Base-by-base conservation (phyloP, 2,113 vertebrate genomes). In the Zapornia atra region DNA sequence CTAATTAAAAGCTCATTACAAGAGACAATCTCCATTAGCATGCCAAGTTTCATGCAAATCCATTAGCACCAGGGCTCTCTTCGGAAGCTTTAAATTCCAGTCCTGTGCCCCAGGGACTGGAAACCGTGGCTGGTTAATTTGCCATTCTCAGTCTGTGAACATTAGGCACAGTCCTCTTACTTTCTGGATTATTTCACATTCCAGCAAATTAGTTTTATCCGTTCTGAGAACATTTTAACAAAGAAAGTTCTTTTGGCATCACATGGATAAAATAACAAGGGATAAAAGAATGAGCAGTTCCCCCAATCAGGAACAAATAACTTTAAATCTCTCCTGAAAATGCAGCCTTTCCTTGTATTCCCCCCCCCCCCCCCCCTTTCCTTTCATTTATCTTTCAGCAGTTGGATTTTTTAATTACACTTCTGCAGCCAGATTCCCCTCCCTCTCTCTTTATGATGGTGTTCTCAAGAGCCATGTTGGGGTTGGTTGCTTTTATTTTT, bases 1-100 rank as follows among this genome's bases (percentile, higher is more conserved):
- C 97, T 98, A 98, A 98, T 98, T 98, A 98, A 98, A 98, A 98
- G 94, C 97, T 98, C 97, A 97, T 98, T 98, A 98, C 97, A 97
- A 86, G 94, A 98, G 97, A 96, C 96, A 94, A 97, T 98, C 94
- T 96, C 96, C 78, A 94, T 98, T 97, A 98, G 95, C 96, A 96
- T 97, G 97, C 95, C 91, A 97, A 97, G 94, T 96, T 96, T 97
- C 95, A 94, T 96, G 96, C 97, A 98, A 97, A 98, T 98, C 97
- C 97, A 96, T 98, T 95, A 96, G 93, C 82, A 77, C 95, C 77
- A 92, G 86, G 82, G 87, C 93, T 95, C 65, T 96, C 94, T 97
- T 97, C 94, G 86, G 94, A 95, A 97, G 94, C 95, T 92, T 83
- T 96, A 97, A 95, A 97, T 98, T 97, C 97, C 97, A 97, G 92